Evolutionary conservation across 2,888 invertebrate genomes (phyloP), one percentile per base, ranked within the genome.

Genomic region (Nipponacmea schrenckii): DNA sequence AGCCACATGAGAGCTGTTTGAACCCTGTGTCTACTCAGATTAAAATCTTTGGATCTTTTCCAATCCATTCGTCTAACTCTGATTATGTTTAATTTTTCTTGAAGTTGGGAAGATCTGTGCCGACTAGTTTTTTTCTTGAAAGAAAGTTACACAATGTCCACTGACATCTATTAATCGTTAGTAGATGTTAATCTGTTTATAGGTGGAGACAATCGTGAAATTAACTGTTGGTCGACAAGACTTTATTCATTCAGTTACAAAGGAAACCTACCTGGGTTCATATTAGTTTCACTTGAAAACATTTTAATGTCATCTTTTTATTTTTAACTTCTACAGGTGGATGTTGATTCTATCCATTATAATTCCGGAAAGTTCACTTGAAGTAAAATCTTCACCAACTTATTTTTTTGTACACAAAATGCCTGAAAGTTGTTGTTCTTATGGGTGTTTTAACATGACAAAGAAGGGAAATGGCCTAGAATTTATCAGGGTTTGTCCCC

Each of bases 241-340:
- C 68, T 71, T 20, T 62, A 56, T 7, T 45, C 31, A 12, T 44
- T 24, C 14, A 71, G 64, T 20, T 68, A 62, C 20, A 27, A 48
- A 26, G 71, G 71, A 15, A 68, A 20, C 8, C 24, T 46, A 24
- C 71, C 68, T 62, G 68, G 71, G 46, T 71, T 26, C 68, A 78
- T 77, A 31, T 73, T 75, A 66, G 77, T 78, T 64, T 73, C 67
- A 46, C 26, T 5, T 5, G 74, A 78, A 68, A 77, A 78, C 69
- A 75, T 70, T 74, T 74, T 74, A 46, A 73, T 68, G 44, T n/a
- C n/a, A n/a, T 56, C 65, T 44, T 26, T 62, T 69, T 71, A 66
- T 24, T 73, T 70, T 66, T 65, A 14, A 50, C 50, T 7, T 5
- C 15, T 50, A 17, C 20, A n/a, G n/a, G 31, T 31, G 31, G 31